A percentile compares a stretch with the other conserved stretches of the same genome.
These are phyloP conservation scores for Ptychadena robeensis DNA, from an alignment of 2,797 vertebrate species.

Conservation along the genomic window DNA sequence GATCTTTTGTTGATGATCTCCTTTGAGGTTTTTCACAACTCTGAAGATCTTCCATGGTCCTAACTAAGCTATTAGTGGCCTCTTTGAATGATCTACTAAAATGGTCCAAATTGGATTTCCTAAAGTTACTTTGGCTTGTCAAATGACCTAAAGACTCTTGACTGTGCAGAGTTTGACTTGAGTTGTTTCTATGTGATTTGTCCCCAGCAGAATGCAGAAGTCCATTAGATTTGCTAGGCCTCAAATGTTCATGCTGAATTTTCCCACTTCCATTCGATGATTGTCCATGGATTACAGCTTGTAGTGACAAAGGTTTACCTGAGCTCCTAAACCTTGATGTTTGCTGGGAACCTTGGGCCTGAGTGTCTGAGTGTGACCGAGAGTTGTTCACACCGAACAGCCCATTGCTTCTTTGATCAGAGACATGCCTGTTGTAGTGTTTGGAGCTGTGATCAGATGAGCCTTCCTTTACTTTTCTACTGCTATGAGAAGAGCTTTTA, in stretches of 20 bases:
- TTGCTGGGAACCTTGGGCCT: conserved; percentile 64
- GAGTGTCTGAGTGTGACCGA: conserved; percentile 68
- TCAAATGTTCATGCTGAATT: conserved; percentile 74
- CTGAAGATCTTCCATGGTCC: conserved; percentile 86
- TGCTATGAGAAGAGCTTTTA: conserved; percentile 71
- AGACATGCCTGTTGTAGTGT: conserved; percentile 74
- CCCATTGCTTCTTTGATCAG: conserved; percentile 83
- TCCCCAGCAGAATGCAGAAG: conserved; percentile 74
- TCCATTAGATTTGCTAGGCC: conserved; percentile 80
- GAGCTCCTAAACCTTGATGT: conserved; percentile 71
- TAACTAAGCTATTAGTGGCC: conserved; percentile 87
- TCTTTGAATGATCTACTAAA: conserved; percentile 91
- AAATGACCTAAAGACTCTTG: conserved; percentile 75
- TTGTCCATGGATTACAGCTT: conserved; percentile 86
- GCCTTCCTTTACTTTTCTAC: conserved; percentile 70
- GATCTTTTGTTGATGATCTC: conserved; percentile 80
- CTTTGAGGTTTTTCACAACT: conserved; percentile 83
- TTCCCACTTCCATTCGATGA: conserved; percentile 84
- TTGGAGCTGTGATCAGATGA: conserved; percentile 79
- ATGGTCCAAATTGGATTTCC: conserved; percentile 87
- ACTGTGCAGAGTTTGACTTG: conserved; percentile 79
- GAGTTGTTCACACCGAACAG: conserved; percentile 71
- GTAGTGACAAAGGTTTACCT: conserved; percentile 85
- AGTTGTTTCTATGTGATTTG: conserved; percentile 82
- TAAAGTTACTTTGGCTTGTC: conserved; percentile 78